Evolutionary conservation across 2,797 vertebrate genomes (phyloP), one percentile per base, ranked within the genome.

Genomic region (Parotocinclus haroldoi): DNA sequence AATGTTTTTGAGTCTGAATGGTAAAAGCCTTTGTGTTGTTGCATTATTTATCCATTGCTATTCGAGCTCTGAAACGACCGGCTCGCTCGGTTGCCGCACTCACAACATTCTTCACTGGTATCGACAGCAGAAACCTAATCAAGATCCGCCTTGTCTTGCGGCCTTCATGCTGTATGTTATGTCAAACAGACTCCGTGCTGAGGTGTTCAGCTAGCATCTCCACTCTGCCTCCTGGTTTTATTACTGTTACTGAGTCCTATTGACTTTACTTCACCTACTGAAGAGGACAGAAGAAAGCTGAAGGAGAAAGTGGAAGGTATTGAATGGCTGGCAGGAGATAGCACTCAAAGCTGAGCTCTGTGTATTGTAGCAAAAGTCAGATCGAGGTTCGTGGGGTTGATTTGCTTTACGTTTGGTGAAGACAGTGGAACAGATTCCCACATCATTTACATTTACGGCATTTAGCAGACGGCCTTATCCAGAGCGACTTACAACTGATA

Each of bases 291-390:
- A 27, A 68, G 44, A 42, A 48, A 56, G 52, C 36, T 7, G 36
- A 42, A 27, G 16, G 39, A 39, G 68, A 72, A 46, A 70, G 55
- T 69, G 57, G 56, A 46, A 63, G 46, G 18, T 59, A 64, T 70
- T 58, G 68, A 70, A 63, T 59, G 74, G 69, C 77, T 78, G 61
- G 38, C 39, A 11, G 3, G 8, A 55, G 66, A 58, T 49, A 60
- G 54, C 42, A 36, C 14, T 64, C 9, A 37, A 58, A 72, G 57
- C 66, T 50, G 65, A 71, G 58, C 61, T 63, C 57, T 38, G 4
- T 70, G 79, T 74, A 74, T 83, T 75, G 78, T 45, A 73, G 27
- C 9, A 46, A 72, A 80, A 78, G 81, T 83, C 69, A 72, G 55
- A 76, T 58, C 65, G 77, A 73, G 77, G 27, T 72, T 58, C 45